Evolutionary conservation across 2,888 invertebrate species (phyloP), one percentile per base, ranked within the genome.

Genomic region (Harpalus rufipes): DNA sequence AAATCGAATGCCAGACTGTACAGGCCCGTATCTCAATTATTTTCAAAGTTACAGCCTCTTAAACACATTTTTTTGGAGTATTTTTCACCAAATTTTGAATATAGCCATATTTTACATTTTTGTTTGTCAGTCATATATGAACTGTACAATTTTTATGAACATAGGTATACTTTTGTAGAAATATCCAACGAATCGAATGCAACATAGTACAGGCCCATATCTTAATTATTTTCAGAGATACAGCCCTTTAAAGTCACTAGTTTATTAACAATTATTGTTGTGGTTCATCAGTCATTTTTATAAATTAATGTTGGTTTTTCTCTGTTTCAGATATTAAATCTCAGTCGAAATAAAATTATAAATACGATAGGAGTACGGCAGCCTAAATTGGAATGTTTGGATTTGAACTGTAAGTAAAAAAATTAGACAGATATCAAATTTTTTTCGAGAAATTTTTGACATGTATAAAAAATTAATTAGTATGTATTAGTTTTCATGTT

Each of bases 251-350:
- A 32, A 32, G 4, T 32, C 25, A 25, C 25, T 25, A 2, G 1
- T 32, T 32, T 32, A 32, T 32, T 3, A 32, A 32, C 32, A 32
- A 32, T 32, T 32, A 32, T 32, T 32, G 32, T 32, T 5, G 32
- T 21, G 21, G 21, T 21, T 21, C 32, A 32, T 32, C 5, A 32
- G 1, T 32, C 0, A 32, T 32, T 32, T 32, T 32, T 32, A 32
- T 32, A 5, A 4, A 32, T 32, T 32, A 32, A 32, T 4, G 1
- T 32, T 32, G 32, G 1, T 32, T 32, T 32, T 44, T 65, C 76
- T 85, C 92, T 92, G 86, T 90, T 93, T 12, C 92, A 94, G 92
- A 93, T 93, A 0, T 89, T 94, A 6, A 92, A 92, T 32, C 87
- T 94, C 87, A 93, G 93, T 86, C 87, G 91, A 78, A 94, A 94